Base-by-base conservation (phyloP, 2,888 invertebrate species). In the Polydrusus tereticollis region DNA sequence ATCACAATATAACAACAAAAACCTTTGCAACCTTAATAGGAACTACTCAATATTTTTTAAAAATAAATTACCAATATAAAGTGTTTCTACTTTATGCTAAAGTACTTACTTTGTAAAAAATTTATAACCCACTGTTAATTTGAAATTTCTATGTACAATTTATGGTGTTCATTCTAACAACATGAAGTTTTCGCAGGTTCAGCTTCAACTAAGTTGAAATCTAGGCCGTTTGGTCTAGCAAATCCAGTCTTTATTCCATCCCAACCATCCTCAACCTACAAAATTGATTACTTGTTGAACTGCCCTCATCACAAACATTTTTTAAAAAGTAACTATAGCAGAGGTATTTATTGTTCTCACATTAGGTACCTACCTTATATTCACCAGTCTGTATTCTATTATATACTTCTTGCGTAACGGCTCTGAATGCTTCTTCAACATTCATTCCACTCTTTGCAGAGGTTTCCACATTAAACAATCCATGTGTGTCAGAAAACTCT, bases 181-280 rank as follows among this genome's bases (percentile, higher is more conserved):
- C 97, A 97, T 76, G 95, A 93, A 50, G 94, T 93, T 83, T 93
- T 93, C 63, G 95, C 95, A 1, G 95, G 92, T 85, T 97, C 96
- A 0, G 94, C 97, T 86, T 96, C 96, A 52, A 94, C 91, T 75
- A 96, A 88, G 86, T 94, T 94, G 83, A 93, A 93, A 86, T 95
- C 94, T 84, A 94, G 87, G 73, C 93, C 93, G 76, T 92, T 93
- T 21, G 94, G 94, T 78, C 94, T 86, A 77, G 93, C 91, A 86
- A 94, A 95, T 23, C 98, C 98, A 33, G 94, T 94, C 86, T 98
- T 98, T 65, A 98, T 96, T 4, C 98, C 98, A 82, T 98, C 98
- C 97, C 98, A 98, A 12, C 97, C 98, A 76, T 97, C 97, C 82
- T 95, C 95, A 2, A 70, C 64, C 70, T 71, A 66, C 10, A 58